These are phyloP conservation scores for Hapalemur alaotrensis DNA, from an alignment of 2,797 vertebrate species.

Conservation along the genomic window DNA sequence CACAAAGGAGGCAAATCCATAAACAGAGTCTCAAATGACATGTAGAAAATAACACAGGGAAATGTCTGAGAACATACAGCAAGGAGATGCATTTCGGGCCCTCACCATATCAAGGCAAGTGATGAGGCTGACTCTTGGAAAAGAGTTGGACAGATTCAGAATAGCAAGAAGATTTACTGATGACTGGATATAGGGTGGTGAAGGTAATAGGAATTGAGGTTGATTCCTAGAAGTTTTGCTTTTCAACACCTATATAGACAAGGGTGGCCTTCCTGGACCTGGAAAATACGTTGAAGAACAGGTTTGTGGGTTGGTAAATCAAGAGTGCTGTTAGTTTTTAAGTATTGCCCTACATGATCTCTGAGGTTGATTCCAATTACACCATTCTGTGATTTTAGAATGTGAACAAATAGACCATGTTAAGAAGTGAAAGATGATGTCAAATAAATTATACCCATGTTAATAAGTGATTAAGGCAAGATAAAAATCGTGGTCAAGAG, in stretches of 20 bases:
- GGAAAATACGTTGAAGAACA: not conserved
- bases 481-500: not conserved
- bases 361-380: not conserved
- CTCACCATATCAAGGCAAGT: not conserved
- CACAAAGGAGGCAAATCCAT: not conserved
- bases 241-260: not conserved
- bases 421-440: not conserved
- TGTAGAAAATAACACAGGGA: not conserved
- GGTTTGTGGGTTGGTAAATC: not conserved
- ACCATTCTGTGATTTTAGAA: not conserved
- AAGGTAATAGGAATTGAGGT: not conserved
- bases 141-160: not conserved
- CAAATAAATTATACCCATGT: not conserved
- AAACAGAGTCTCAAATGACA: not conserved
- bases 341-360: not conserved
- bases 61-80: not conserved
- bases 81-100: not conserved
- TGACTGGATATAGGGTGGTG: not conserved
- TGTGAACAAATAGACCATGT: not conserved
- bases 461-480: not conserved
- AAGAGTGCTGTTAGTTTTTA: not conserved
- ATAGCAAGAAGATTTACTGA: not conserved
- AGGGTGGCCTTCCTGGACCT: not conserved
- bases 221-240: not conserved
- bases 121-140: not conserved